Conservation (phyloP, 2,797 vertebrate species). For the Ataeniobius toweri region DNA sequence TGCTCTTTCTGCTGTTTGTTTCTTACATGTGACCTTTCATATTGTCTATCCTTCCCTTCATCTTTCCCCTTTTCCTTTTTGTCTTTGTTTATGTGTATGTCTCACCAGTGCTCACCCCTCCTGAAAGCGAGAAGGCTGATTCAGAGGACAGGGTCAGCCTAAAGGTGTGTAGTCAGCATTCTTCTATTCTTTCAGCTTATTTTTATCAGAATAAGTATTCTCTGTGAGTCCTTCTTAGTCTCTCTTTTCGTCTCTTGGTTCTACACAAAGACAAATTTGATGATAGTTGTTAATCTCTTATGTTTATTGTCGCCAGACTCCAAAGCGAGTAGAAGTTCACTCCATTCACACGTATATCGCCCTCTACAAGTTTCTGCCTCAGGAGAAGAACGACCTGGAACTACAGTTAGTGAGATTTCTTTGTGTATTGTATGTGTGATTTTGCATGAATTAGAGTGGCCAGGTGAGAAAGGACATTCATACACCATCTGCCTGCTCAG, state of each 20-base stretch:
- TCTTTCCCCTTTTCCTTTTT: slow-evolving; percentile 5
- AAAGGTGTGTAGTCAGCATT: slow-evolving; percentile 74
- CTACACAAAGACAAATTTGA: neutral
- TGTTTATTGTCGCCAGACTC: slow-evolving; percentile 57
- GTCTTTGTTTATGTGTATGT: slow-evolving; percentile 37
- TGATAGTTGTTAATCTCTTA: neutral
- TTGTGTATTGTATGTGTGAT: slow-evolving; percentile 11
- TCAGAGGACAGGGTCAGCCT: slow-evolving; percentile 80
- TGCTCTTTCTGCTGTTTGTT: neutral
- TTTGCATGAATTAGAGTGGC: slow-evolving; percentile 27
- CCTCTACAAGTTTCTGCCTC: slow-evolving; percentile 92
- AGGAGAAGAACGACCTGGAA: slow-evolving; percentile 90
- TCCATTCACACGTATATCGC: slow-evolving; percentile 91
- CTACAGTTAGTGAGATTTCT: slow-evolving; percentile 83
- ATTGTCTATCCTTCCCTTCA: slow-evolving; percentile 20
- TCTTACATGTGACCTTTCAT: slow-evolving; percentile 11
- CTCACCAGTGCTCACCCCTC: slow-evolving; percentile 75
- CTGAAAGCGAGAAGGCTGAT: slow-evolving; percentile 82
- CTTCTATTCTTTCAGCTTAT: slow-evolving; percentile 29
- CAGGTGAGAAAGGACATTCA: slow-evolving; percentile 38
- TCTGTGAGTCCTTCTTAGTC: slow-evolving; percentile 6
- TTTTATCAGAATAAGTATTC: slow-evolving; percentile 17
- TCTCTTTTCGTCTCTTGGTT: slow-evolving; percentile 13
- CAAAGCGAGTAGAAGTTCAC: slow-evolving; percentile 79
- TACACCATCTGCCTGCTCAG: slow-evolving; percentile 68